Conservation (phyloP, 2,888 invertebrate species). For the Habroteleia sp. region DNA sequence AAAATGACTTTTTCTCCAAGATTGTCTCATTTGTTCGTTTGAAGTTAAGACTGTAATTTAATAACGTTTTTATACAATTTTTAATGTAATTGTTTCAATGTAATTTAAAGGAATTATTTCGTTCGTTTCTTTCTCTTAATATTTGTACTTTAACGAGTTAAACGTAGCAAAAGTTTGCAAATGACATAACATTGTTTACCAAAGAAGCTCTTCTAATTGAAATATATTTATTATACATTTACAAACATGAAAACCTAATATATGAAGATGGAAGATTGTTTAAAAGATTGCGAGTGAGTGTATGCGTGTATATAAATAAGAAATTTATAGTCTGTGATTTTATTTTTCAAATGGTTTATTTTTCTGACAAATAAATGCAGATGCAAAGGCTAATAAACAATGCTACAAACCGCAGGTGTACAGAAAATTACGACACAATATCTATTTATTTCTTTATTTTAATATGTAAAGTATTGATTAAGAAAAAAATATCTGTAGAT, state of each 20-base stretch:
- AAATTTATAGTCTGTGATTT: conserved; percentile 40
- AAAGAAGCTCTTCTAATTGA: conserved; percentile 40
- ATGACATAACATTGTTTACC: conserved; percentile 10
- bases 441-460: too few relatives aligned
- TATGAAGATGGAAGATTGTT: conserved; percentile 4
- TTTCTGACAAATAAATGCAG: conserved; percentile 8
- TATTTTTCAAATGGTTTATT: conserved; percentile 33
- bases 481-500: too few relatives aligned
- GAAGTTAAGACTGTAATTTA: too few relatives aligned
- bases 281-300: conserved; percentile 10
- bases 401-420: not conserved
- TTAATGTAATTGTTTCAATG: too few relatives aligned
- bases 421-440: too few relatives aligned
- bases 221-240: conserved; percentile 20
- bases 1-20: too few relatives aligned
- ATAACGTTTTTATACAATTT: too few relatives aligned
- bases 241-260: not conserved
- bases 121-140: too few relatives aligned
- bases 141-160: not conserved
- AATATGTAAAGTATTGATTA: too few relatives aligned
- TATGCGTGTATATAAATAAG: conserved; percentile 14
- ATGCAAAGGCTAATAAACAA: conserved; percentile 9
- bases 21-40: too few relatives aligned
- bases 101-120: too few relatives aligned
- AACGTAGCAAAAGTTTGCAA: too few relatives aligned